Evolutionary conservation across 2,888 invertebrate species (phyloP).

Genomic region (Xanthorhoe designata): DNA sequence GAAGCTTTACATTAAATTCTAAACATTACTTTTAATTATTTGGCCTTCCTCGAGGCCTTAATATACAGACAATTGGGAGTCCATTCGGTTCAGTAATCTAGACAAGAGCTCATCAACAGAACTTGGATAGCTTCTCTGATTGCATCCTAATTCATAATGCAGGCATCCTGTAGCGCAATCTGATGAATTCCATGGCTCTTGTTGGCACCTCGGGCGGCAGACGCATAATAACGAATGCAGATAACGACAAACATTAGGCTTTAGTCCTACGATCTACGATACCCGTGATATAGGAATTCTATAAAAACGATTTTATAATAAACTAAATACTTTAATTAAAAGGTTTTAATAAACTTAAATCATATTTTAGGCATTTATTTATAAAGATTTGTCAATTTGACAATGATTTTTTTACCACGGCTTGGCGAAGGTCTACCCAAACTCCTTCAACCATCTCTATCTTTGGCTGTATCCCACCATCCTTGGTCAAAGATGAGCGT

Average conservation of each 20-base stretch:
- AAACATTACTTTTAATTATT: background rate
- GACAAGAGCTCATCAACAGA: slow-evolving; percentile 1
- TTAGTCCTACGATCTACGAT: background rate
- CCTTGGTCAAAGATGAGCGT: too few species aligned
- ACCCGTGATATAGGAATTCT: too few species aligned
- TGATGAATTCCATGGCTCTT: slow-evolving; percentile 23
- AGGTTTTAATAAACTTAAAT: too few species aligned
- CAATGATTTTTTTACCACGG: too few species aligned
- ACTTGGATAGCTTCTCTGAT: slow-evolving; percentile 10
- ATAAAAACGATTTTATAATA: too few species aligned
- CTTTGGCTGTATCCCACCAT: too few species aligned
- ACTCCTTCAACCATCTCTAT: too few species aligned
- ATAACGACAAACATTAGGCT: slow-evolving; percentile 14
- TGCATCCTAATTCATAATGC: slow-evolving; percentile 23
- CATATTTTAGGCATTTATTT: too few species aligned
- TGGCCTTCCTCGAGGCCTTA: background rate
- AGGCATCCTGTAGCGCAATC: slow-evolving; percentile 26
- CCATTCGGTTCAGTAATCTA: background rate
- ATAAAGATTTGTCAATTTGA: too few species aligned
- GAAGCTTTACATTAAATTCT: background rate
- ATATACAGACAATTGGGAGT: background rate
- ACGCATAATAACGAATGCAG: slow-evolving; percentile 23
- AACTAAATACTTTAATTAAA: too few species aligned
- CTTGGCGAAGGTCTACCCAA: too few species aligned
- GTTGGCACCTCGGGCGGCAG: slow-evolving; percentile 28